Base-by-base conservation (phyloP, 2,797 vertebrate species). In the Myotis daubentonii region DNA sequence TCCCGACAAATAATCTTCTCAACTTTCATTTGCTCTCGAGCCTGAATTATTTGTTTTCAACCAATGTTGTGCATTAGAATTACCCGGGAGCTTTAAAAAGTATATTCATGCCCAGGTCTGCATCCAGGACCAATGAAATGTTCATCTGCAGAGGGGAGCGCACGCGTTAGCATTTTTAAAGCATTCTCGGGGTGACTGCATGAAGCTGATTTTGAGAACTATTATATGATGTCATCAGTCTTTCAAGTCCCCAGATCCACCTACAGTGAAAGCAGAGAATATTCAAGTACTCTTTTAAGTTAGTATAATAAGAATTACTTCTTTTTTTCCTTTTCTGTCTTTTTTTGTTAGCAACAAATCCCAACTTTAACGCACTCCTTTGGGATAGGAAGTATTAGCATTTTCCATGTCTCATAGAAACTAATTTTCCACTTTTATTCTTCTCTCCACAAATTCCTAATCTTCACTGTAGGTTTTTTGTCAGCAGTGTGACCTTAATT, bases 231-330 rank as follows among this genome's bases (percentile, higher is more conserved):
- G 22, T 11, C 8, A 55, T 72, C 19, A 70, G 60, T 23, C 47
- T 90, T 95, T 85, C 88, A 93, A 71, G 22, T 75, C 17, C 38
- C 55, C 72, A 89, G 81, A 88, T 72, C 22, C 57, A 70, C 17
- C 17, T 22, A 55, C 6, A 81, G 53, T 89, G 82, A 86, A 82
- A 75, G 70, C 22, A 93, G 41, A 86, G 9, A 19, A 19, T 72
- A 15, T 60, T 91, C 41, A 93, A 53, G 6, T 41, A 38, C 1
- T 51, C 66, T 91, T 84, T 91, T 51, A 94, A 62, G 30, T 79
- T 57, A 82, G 41, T 33, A 41, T 84, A 93, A 57, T 49, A 79
- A 22, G 28, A 85, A 4, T 13, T 16, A 74, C 19, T 49, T 87
- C n/a, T 53, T 30, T 70, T 33, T 5, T 6, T 1, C 5, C 33